Percentiles rank a stretch among this genome's conserved stretches.
Conservation (phyloP, 2,113 vertebrate genomes). For the Passer domesticus region DNA sequence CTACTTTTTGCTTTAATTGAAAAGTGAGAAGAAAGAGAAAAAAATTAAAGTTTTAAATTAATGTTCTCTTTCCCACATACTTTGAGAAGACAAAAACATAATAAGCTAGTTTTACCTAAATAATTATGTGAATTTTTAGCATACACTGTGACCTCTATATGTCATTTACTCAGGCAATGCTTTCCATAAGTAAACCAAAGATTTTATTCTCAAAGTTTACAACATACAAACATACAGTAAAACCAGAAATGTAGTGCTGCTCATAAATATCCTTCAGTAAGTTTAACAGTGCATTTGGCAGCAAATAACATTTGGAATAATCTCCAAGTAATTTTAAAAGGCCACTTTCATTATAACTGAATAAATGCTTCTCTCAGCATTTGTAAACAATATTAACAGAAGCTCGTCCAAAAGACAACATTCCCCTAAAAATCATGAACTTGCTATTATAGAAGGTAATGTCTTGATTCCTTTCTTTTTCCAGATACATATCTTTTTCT, state of each 20-base stretch:
- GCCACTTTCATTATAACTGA: not conserved
- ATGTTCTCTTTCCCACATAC: not conserved
- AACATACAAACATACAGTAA: not conserved
- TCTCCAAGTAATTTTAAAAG: not conserved
- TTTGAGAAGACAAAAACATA: not conserved
- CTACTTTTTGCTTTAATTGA: not conserved
- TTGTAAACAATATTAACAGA: not conserved
- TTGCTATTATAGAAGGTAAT: not conserved
- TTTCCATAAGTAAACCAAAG: not conserved
- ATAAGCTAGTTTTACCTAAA: not conserved
- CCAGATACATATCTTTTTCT: not conserved
- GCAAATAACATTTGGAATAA: not conserved
- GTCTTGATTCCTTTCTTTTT: not conserved
- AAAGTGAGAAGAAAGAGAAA: not conserved
- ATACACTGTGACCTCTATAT: not conserved
- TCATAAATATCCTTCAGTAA: not conserved
- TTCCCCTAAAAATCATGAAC: not conserved
- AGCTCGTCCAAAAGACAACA: not conserved
- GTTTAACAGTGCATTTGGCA: not conserved
- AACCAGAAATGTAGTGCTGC: not conserved
- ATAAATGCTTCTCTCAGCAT: not conserved
- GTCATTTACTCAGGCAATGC: not conserved
- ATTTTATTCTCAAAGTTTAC: not conserved
- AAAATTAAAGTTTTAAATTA: not conserved
- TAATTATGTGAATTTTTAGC: not conserved